Evolutionary conservation across 1,140 invertebrate genomes (phyloP).

Genomic region (Spodoptera frugiperda): DNA sequence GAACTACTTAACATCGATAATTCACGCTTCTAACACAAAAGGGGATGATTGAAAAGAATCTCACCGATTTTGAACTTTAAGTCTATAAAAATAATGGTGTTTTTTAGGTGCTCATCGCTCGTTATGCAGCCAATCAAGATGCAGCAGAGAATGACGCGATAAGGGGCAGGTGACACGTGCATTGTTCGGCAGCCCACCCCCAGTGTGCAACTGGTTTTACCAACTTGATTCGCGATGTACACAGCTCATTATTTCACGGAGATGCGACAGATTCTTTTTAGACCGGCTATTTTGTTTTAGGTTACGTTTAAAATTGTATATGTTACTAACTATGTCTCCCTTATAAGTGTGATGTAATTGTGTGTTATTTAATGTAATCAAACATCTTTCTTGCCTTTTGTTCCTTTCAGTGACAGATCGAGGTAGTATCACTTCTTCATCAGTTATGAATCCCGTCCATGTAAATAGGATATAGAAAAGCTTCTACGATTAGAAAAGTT

Average conservation of each 20-base stretch:
- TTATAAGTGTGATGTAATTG: too few species aligned
- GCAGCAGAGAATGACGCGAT: slow-evolving; percentile 60
- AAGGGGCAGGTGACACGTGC: slow-evolving; percentile 78
- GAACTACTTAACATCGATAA: slow-evolving; percentile 46
- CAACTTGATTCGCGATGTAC: slow-evolving; percentile 54
- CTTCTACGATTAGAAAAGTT: too few species aligned
- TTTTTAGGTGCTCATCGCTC: slow-evolving; percentile 51
- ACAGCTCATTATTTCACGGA: slow-evolving; percentile 31
- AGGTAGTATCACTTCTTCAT: too few species aligned
- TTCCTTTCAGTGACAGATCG: too few species aligned
- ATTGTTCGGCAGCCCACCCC: slow-evolving; percentile 69
- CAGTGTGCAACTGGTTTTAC: slow-evolving; percentile 62
- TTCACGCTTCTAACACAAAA: slow-evolving; percentile 40
- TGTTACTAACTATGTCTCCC: too few species aligned
- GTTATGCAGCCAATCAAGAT: slow-evolving; percentile 60
- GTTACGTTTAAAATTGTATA: too few species aligned
- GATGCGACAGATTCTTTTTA: slow-evolving; percentile 37
- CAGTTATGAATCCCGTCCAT: too few species aligned
- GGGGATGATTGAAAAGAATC: neutral
- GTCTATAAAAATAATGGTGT: slow-evolving; percentile 2
- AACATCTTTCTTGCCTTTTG: too few species aligned
- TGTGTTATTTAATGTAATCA: too few species aligned
- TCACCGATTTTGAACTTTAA: slow-evolving; percentile 36
- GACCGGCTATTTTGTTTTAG: too few species aligned
- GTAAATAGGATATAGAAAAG: too few species aligned